Evolutionary conservation across 1,140 invertebrate species (phyloP).

Genomic region (Aphelenchoides avenae): DNA sequence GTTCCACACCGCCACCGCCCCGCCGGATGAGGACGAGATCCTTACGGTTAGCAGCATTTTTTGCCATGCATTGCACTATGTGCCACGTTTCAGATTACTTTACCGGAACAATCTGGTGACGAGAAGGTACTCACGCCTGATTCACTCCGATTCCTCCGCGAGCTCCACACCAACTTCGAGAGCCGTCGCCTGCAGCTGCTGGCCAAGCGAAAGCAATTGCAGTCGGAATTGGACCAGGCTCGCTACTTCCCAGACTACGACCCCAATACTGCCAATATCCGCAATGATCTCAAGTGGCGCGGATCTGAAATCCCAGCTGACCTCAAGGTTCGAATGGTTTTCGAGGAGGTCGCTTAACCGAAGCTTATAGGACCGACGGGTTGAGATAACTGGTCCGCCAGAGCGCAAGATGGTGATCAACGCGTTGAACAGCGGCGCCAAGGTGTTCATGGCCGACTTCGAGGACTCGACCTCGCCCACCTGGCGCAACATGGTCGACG

Average conservation of each 20-base stretch:
- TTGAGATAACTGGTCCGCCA: constrained; percentile 61
- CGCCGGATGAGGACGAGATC: constrained; percentile 57
- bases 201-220: constrained; percentile 43
- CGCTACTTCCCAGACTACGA: constrained; percentile 58
- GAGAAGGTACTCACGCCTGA: constrained; percentile 58
- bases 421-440: constrained; percentile 58
- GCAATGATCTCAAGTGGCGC: constrained; percentile 45
- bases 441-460: constrained; percentile 61
- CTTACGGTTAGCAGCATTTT: constrained; percentile 38
- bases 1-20: constrained; percentile 57
- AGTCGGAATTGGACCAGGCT: constrained; percentile 44
- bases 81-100: constrained; percentile 41
- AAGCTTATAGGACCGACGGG: constrained; percentile 46
- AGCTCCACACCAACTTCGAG: constrained; percentile 54
- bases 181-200: constrained; percentile 43
- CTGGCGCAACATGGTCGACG: constrained; percentile 69
- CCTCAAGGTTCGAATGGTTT: constrained; percentile 21
- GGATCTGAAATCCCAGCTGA: constrained; percentile 51
- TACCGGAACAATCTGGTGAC: constrained; percentile 41
- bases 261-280: constrained; percentile 41
- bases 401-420: constrained; percentile 62
- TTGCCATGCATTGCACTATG: background rate
- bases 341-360: constrained; percentile 10
- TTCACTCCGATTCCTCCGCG: constrained; percentile 53
- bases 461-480: constrained; percentile 71